Conservation (phyloP, 1,140 invertebrate species). For the Drosophila melanica region DNA sequence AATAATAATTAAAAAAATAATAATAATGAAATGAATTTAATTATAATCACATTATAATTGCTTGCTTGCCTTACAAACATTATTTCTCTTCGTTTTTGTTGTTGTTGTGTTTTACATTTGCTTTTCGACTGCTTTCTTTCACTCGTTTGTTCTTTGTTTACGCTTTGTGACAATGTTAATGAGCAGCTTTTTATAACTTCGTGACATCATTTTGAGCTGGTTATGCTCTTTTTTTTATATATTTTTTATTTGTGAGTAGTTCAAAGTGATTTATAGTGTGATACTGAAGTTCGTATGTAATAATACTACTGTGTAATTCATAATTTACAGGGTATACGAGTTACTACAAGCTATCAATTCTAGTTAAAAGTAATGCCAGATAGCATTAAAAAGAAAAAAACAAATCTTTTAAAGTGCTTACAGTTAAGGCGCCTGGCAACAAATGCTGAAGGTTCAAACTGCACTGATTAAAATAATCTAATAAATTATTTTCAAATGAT, state of each 20-base stretch:
- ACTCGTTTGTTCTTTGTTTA: slow-evolving; percentile 17
- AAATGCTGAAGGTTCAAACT: slow-evolving; percentile 7
- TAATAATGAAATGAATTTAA: too few relatives aligned
- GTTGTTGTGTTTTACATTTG: slow-evolving; percentile 9
- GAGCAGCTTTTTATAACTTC: slow-evolving; percentile 25
- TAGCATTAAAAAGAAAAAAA: slow-evolving; percentile 1
- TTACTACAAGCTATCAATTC: slow-evolving; percentile 4
- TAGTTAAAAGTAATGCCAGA: slow-evolving; percentile 16
- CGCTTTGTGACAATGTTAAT: slow-evolving; percentile 26
- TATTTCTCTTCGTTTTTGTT: neutral
- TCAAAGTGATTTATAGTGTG: neutral
- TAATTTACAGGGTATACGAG: too few relatives aligned
- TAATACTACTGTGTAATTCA: too few relatives aligned
- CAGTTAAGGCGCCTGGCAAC: slow-evolving; percentile 14
- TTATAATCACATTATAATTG: too few relatives aligned
- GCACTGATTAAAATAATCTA: slow-evolving; percentile 30
- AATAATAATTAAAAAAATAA: too few relatives aligned
- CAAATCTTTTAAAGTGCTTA: neutral
- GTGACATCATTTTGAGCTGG: slow-evolving; percentile 43
- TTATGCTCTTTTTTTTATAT: slow-evolving; percentile 19
- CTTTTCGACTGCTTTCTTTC: slow-evolving; percentile 34
- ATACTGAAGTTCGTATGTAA: slow-evolving; percentile 3
- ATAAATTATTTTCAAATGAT: slow-evolving; percentile 39
- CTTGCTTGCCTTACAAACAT: neutral
- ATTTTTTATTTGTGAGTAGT: neutral